Conservation (phyloP, 64 coral and sea anemone species). For the Actinia equina region DNA sequence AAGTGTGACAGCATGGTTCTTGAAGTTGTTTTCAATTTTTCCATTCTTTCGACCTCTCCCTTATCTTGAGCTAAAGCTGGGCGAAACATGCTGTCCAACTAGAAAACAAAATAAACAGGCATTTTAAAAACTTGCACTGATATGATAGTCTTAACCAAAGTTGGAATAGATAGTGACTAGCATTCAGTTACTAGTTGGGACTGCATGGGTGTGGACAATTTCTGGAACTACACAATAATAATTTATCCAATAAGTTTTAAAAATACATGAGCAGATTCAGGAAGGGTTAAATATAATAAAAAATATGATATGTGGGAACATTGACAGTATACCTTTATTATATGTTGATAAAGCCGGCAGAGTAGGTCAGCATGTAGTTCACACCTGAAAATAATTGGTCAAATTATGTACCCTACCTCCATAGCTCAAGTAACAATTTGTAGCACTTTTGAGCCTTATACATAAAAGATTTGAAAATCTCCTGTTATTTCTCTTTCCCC, state of each 20-base stretch:
- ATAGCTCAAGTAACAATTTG: neutral
- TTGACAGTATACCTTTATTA: constrained; percentile 19
- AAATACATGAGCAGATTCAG: no score
- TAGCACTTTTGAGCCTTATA: no score
- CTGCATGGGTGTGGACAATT: no score
- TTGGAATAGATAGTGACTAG: neutral
- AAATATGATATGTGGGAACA: no score
- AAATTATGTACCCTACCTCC: neutral
- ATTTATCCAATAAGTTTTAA: no score
- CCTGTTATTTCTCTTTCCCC: no score
- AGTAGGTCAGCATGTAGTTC: constrained; percentile 48
- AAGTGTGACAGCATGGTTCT: constrained; percentile 50
- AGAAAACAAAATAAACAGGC: neutral
- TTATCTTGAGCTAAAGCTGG: constrained; percentile 47
- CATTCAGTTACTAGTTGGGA: no score
- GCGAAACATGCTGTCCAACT: constrained; percentile 59
- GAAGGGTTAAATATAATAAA: no score
- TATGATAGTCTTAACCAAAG: neutral
- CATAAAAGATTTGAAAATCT: no score
- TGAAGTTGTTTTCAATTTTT: constrained; percentile 51
- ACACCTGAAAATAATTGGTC: constrained; percentile 31
- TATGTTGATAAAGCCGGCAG: constrained; percentile 55
- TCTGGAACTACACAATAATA: no score
- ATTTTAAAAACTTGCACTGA: neutral
- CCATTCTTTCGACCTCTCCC: constrained; percentile 47